Evolutionary conservation across 2,797 vertebrate genomes (phyloP), one percentile per base, ranked within the genome.

Genomic region (Chiloscyllium punctatum): DNA sequence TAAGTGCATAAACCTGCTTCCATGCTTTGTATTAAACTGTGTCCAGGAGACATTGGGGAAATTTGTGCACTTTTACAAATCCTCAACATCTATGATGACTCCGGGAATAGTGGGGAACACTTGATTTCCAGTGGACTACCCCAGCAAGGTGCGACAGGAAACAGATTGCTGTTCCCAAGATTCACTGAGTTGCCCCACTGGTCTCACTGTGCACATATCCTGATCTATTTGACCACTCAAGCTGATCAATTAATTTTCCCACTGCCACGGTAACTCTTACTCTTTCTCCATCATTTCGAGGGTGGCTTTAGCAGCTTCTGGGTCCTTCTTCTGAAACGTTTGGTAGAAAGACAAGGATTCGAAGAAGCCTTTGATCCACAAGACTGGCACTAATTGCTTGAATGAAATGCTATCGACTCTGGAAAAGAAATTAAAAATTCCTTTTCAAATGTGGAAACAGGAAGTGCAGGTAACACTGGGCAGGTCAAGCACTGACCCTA

Each of bases 341-440:
- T 98, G 98, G 96, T 97, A 98, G 0, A 27, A 33, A 96, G 97
- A 96, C 74, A 96, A 96, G 37, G 98, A 97, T 96, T 98, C 96
- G n/a, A 98, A 21, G 96, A 98, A 96, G 51, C 97, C 97, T 1
- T 98, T 94, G 95, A 97, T 98, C 4, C 96, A 62, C 23, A 92
- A 96, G 53, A 98, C 92, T 0, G 98, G 96, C 96, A 97, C 37
- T 1, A 92, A 95, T 33, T 96, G 96, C 88, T 95, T 96, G 2
- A 96, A 95, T 0, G 23, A 95, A 33, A 97, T 88, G 74, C 96
- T 96, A 3, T 97, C 97, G 62, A 97, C 95, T 97, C 98, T 98
- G 91, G 16, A 37, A 23, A 90, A 9, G 94, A 6, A 86, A 2
- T 2, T 53, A 94, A 72, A 95, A 57, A 13, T 37, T 48, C 37